Evolutionary conservation across 2,888 invertebrate genomes (phyloP), one percentile per base, ranked within the genome.

Genomic region (Perizoma flavofasciatum): DNA sequence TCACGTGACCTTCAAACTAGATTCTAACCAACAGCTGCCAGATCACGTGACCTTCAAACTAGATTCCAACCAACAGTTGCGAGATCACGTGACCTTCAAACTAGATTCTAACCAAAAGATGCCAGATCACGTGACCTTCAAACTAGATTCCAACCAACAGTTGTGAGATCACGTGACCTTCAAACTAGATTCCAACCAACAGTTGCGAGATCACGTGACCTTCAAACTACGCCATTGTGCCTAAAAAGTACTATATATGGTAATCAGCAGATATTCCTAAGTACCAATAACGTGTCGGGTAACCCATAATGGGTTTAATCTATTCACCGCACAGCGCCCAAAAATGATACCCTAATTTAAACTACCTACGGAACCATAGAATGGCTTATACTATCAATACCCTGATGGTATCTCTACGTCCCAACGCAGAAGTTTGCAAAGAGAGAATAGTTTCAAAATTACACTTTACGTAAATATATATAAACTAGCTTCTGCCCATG

Each of bases 321-420:
- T 37, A 48, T 48, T 48, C 37, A 48, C 35, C 44, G 7, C 10
- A 8, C 22, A 48, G 35, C 48, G 10, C 39, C 49, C 39, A 49
- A 49, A 49, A 49, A 49, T 49, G 49, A 37, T 37, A 49, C 49
- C 49, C 49, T 49, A 49, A 49, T 49, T 49, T 22, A 39, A 37
- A 49, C 49, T 39, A 49, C 37, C 39, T 39, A 11, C 49, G 39
- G 49, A 49, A 49, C 39, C 49, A 49, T 35, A 1, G n/a, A 44
- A 44, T 44, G 44, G 44, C 44, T 34, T 37, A 0, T 32, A 34
- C 48, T 48, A 48, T 48, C 48, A 48, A 48, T 48, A 37, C 48
- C 35, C 48, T 22, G 37, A 22, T 49, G 11, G 6, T 49, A 49
- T 49, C 39, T 49, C 8, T 39, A 48, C 10, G 10, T 44, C 8